Base-by-base conservation (phyloP, 2,113 vertebrate genomes). In the Danionella cerebrum region DNA sequence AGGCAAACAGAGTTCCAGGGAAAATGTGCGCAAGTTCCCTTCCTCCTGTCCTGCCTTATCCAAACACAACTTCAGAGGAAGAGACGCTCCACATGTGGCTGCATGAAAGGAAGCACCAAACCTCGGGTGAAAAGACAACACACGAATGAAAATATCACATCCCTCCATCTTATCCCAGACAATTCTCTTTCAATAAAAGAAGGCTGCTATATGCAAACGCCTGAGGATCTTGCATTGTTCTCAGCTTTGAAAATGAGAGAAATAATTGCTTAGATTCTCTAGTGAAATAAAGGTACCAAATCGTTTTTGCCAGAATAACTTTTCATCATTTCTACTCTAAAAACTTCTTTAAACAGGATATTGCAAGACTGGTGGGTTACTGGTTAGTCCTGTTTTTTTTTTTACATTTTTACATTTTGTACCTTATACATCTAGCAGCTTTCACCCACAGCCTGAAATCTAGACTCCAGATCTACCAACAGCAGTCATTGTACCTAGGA, bases 51-150 rank as follows among this genome's bases (percentile, higher is more conserved):
- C 74, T 72, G 63, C 65, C 63, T 69, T 78, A 84, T 83, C 78
- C 74, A 83, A 84, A 84, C 79, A 83, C 67, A 79, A 83, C 79
- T 79, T 85, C 76, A 85, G 71, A 79, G 77, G 50, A 51, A 76
- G 65, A 70, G 67, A 58, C 64, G 29, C 79, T 77, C 77, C 79
- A 76, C 80, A 81, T 83, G 79, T 76, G 80, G 76, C 75, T 82
- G 70, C 75, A 76, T 73, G 55, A 73, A 79, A 80, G 73, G 72
- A 42, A 71, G 57, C 73, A 29, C 53, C 53, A 60, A 77, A 79
- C 77, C 76, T 74, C 60, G 62, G 74, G 78, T 81, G 80, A 73
- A 73, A 77, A 79, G 76, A 80, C 76, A 81, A 75, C 77, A 79
- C 58, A 41, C 45, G 55, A 72, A 79, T 77, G 76, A 81, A 83